Conservation (phyloP, 23 tunicate genomes). For the Botrylloides violaceus region DNA sequence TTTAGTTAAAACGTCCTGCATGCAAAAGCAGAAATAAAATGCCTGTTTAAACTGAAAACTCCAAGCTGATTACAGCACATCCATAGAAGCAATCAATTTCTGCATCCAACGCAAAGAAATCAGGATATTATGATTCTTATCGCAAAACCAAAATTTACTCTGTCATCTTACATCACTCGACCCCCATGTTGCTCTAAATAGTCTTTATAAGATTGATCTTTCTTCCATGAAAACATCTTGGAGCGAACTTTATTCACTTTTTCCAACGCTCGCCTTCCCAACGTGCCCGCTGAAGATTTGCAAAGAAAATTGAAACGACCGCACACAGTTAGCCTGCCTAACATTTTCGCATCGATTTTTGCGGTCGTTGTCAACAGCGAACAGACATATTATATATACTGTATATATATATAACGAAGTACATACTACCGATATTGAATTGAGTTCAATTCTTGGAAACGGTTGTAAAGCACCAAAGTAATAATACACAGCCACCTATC, state of each 20-base stretch:
- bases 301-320: too few species aligned
- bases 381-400: too few species aligned
- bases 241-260: slow-evolving; percentile 18
- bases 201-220: slow-evolving; percentile 13
- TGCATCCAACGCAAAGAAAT: slow-evolving; percentile 7
- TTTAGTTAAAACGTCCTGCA: background rate
- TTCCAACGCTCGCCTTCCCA: slow-evolving; percentile 24
- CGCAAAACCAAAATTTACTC: background rate
- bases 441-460: too few species aligned
- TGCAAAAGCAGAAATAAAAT: background rate
- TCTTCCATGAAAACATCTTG: slow-evolving; percentile 14
- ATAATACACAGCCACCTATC: too few species aligned
- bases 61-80: background rate
- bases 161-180: slow-evolving; percentile 3
- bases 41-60: background rate
- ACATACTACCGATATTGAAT: too few species aligned
- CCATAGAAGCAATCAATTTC: background rate
- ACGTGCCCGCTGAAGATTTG: slow-evolving; percentile 19
- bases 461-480: too few species aligned
- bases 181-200: slow-evolving; percentile 22
- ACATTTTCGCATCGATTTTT: too few species aligned
- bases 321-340: too few species aligned
- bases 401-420: too few species aligned
- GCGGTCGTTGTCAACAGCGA: too few species aligned
- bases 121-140: background rate